Base-by-base conservation (phyloP, 2,888 invertebrate species). In the Syrista parreyssii region DNA sequence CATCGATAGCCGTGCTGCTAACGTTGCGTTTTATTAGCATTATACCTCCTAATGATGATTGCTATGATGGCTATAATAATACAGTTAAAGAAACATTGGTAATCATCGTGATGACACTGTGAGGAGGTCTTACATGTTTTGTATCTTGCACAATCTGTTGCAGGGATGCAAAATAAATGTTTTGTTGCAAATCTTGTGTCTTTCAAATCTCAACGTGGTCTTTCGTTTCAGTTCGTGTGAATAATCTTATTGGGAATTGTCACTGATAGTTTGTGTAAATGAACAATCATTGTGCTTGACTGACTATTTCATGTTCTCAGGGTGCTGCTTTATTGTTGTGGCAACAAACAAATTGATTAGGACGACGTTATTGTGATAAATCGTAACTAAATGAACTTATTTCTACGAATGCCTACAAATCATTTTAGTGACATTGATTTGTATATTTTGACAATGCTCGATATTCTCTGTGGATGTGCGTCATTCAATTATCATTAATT, bases 1-100 rank as follows among this genome's bases (percentile, higher is more conserved):
- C 79, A 82, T 80, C 81, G 83, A 81, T 78, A 82, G 79, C 79
- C 74, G 79, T 73, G 76, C 79, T 23, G 55, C 9, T 55, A 55
- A 55, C 55, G 55, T 55, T 55, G 9, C 6, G 1, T 55, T 55
- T 55, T 9, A 55, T 55, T 9, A 55, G 23, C 55, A 0, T 55
- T 23, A 23, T 55, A 55, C 2, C 1, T 55, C 55, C 23, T 55
- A 1, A 55, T 55, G 55, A 55, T 9, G 23, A 55, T 23, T 55
- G 23, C 55, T 9, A 40, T 40, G 55, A 55, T 23, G 9, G 9
- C 9, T 23, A 23, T 55, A 23, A 55, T 55, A 55, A 23, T 55
- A 55, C 55, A 23, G 23, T 55, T 55, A 23, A 55, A 23, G 55
- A 23, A 55, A 23, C 55, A 9, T 55, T 55, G 55, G 2, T 55